A percentile compares a stretch with the other conserved stretches of the same genome.
Conservation (phyloP, 2,888 invertebrate species). For the Tachystola acroxantha region DNA sequence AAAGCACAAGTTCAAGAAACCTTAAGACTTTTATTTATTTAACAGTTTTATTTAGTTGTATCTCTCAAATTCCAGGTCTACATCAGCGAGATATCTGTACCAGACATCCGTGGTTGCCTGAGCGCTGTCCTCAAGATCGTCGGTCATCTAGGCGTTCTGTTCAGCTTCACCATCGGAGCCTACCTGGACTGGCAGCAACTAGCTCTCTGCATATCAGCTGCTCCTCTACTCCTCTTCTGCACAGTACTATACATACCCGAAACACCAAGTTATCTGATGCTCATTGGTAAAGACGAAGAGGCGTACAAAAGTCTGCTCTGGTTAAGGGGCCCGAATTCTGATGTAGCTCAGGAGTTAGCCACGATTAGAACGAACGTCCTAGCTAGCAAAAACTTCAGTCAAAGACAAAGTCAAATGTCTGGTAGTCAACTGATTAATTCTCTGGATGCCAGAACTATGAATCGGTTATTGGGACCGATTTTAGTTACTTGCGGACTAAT, state of each 20-base stretch:
- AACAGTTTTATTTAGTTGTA: no score
- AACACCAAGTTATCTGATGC: conserved; percentile 90
- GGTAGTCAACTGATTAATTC: conserved; percentile 60
- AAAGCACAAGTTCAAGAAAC: no score
- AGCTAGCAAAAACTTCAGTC: conserved; percentile 72
- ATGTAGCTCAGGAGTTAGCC: conserved; percentile 86
- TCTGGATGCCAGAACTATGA: conserved; percentile 64
- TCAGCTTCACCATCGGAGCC: conserved; percentile 90
- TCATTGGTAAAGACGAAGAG: conserved; percentile 84
- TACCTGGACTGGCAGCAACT: conserved; percentile 91
- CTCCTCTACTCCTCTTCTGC: conserved; percentile 86
- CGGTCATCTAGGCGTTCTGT: conserved; percentile 90
- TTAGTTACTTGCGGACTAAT: conserved; percentile 90
- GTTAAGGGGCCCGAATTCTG: conserved; percentile 89
- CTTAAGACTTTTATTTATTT: no score
- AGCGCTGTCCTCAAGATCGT: conserved; percentile 92
- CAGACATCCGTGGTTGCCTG: conserved; percentile 90
- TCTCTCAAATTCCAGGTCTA: conserved; percentile 91
- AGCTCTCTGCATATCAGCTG: conserved; percentile 87
- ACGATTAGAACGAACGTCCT: conserved; percentile 84
- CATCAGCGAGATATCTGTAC: conserved; percentile 93
- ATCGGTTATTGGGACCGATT: conserved; percentile 82
- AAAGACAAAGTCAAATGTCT: conserved; percentile 64
- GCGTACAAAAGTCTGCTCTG: conserved; percentile 84
- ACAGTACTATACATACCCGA: conserved; percentile 90